Conservation (phyloP, 2,888 invertebrate genomes). For the Apotomis turbidana region DNA sequence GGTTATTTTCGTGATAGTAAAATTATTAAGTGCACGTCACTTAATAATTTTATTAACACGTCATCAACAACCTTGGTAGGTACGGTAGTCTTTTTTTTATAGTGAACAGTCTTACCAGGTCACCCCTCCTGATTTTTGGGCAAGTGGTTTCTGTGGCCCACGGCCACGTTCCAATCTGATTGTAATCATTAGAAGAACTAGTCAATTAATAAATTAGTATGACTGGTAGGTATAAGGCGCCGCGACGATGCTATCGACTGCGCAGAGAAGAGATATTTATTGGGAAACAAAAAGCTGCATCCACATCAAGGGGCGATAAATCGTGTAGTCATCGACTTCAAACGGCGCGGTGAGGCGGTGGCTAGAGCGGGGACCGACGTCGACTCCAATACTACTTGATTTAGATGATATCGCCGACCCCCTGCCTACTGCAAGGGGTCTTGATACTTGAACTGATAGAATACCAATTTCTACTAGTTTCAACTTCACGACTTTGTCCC, state of each 20-base stretch:
- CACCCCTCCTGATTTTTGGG: no score
- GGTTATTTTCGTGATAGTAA: no score
- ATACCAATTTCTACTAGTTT: no score
- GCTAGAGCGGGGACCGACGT: background rate
- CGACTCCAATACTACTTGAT: conserved; percentile 57
- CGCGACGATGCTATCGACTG: conserved; percentile 33
- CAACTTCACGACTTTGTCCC: no score
- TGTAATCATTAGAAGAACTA: background rate
- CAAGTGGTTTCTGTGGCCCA: no score
- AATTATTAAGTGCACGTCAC: no score
- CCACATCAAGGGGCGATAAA: conserved; percentile 23
- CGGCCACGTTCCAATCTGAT: background rate
- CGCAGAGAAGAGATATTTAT: conserved; percentile 26
- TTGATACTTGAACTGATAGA: conserved; percentile 11
- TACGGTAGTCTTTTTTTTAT: no score
- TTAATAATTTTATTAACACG: no score
- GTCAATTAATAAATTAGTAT: background rate
- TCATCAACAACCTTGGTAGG: no score
- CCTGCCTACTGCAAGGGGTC: background rate
- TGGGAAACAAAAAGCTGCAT: conserved; percentile 27
- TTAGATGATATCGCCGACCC: conserved; percentile 57
- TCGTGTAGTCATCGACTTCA: conserved; percentile 31
- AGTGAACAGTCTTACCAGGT: no score
- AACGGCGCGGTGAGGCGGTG: conserved; percentile 2
- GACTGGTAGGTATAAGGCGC: background rate